Evolutionary conservation across 2,113 vertebrate genomes (phyloP).

Genomic region (Ptilorrhoa leucosticta): DNA sequence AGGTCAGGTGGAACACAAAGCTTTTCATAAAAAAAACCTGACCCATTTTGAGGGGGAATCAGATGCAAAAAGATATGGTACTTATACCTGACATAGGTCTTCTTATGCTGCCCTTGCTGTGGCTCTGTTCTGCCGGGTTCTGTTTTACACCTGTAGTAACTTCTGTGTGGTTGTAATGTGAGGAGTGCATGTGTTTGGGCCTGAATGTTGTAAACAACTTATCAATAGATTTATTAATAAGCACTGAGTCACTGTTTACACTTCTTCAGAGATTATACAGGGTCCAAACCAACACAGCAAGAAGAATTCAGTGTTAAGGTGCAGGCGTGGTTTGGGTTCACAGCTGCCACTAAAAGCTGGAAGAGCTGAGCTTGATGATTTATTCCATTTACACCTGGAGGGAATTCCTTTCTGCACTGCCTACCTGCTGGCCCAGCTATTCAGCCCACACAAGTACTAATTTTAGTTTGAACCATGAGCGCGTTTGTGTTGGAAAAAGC

Average conservation of each 20-base stretch:
- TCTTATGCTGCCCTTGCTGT: background rate
- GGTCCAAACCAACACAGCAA: background rate
- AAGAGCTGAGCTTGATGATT: background rate
- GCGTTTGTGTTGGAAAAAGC: background rate
- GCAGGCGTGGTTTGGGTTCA: background rate
- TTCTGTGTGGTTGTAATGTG: background rate
- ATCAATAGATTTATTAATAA: background rate
- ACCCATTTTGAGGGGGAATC: background rate
- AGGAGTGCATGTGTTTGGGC: rapidly evolving
- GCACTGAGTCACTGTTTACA: background rate
- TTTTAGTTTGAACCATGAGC: background rate
- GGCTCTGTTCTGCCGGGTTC: background rate
- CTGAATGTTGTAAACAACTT: background rate
- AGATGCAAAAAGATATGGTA: background rate
- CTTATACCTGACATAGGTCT: background rate
- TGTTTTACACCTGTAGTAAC: background rate
- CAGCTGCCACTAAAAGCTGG: background rate
- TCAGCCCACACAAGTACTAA: background rate
- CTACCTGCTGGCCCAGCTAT: background rate
- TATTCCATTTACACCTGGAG: slow-evolving; percentile 10
- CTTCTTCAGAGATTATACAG: background rate
- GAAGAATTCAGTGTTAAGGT: background rate
- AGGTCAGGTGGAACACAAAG: background rate
- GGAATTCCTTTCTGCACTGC: background rate
- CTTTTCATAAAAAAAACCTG: background rate